phyloP scores from a whole-genome alignment of 2,113 vertebrate species.

The Sapajus apella region DNA sequence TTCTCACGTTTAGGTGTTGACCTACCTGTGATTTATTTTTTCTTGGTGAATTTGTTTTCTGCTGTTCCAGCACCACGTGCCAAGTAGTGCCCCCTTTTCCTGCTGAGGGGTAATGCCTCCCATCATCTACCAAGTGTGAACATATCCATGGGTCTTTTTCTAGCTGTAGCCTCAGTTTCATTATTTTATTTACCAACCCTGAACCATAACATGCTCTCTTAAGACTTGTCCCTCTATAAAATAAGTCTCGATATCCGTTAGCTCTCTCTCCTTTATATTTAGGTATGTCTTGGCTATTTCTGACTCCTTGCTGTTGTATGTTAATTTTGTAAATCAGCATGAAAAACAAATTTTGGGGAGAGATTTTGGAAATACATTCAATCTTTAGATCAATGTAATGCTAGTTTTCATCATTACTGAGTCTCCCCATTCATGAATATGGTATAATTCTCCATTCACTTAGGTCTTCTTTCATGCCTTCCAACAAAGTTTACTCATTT shows the following conservation, averaged over 20 bases:
- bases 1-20: accelerated
- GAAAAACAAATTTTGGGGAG: neutral
- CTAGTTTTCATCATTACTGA: no score
- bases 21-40: neutral
- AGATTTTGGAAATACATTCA: neutral
- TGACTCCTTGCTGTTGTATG: neutral
- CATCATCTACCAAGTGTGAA: accelerated
- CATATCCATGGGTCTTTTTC: accelerated
- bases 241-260: accelerated
- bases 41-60: no score
- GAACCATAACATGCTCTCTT: accelerated
- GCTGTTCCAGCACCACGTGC: accelerated
- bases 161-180: accelerated
- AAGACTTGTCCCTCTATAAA: accelerated
- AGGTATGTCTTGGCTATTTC: neutral
- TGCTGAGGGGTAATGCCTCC: accelerated
- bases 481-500: neutral
- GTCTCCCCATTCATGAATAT: neutral
- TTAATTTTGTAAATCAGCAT: neutral
- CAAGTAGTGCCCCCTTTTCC: accelerated
- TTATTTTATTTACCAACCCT: accelerated
- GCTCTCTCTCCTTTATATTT: neutral
- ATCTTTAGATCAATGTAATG: neutral
- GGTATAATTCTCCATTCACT: neutral
- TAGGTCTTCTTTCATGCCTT: neutral